These are phyloP conservation scores for Lydus trimaculatus DNA, from an alignment of 2,888 invertebrate species.

Conservation along the genomic window DNA sequence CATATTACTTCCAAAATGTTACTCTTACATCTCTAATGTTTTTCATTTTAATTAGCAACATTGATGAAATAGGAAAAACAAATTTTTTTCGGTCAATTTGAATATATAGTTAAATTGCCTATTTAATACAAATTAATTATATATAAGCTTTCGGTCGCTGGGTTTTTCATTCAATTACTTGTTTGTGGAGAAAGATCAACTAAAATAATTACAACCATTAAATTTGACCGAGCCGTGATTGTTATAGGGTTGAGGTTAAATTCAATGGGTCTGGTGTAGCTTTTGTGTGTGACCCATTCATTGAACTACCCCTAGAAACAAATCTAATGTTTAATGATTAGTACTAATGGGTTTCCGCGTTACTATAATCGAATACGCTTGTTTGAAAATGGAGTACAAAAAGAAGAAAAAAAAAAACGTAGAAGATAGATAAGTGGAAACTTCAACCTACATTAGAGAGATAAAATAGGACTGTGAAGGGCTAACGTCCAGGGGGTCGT, in stretches of 20 bases:
- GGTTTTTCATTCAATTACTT: slow-evolving; percentile 10
- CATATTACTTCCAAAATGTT: not conserved
- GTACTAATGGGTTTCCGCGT: slow-evolving; percentile 22
- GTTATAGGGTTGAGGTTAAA: not conserved
- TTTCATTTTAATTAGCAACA: not conserved
- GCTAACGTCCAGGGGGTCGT: slow-evolving; percentile 41
- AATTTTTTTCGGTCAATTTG: no score
- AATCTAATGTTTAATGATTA: slow-evolving; percentile 32
- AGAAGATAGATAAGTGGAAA: not conserved
- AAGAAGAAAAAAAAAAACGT: no score
- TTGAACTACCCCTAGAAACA: not conserved
- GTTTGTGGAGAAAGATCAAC: slow-evolving; percentile 8
- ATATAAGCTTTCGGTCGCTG: not conserved
- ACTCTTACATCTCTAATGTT: not conserved
- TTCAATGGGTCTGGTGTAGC: not conserved
- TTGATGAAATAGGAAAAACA: not conserved
- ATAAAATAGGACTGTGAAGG: not conserved
- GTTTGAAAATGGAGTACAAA: no score
- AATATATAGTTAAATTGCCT: not conserved
- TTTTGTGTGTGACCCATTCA: not conserved
- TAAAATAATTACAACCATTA: slow-evolving; percentile 9
- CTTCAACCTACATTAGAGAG: not conserved
- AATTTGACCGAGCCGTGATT: slow-evolving; percentile 3
- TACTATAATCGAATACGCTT: slow-evolving; percentile 25
- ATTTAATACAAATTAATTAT: slow-evolving; percentile 6